Evolutionary conservation across 2,113 vertebrate species (phyloP).

Genomic region (Geococcyx californianus): DNA sequence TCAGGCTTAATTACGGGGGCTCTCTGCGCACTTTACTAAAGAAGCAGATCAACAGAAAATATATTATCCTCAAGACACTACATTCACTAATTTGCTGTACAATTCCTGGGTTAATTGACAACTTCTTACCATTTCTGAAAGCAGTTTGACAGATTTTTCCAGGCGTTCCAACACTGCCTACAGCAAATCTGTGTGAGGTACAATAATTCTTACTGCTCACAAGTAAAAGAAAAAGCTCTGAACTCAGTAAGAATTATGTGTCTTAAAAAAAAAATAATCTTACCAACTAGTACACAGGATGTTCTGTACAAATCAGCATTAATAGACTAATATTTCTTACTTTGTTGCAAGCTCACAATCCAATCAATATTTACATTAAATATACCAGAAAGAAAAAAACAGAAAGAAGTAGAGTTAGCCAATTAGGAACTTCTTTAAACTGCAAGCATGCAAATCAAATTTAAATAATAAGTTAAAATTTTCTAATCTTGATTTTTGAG

Average conservation of each 20-base stretch:
- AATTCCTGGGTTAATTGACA: slow-evolving; percentile 2
- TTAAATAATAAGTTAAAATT: neutral
- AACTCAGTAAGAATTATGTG: neutral
- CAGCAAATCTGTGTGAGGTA: neutral
- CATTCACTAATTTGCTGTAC: neutral
- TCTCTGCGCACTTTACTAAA: neutral
- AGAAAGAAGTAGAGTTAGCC: neutral
- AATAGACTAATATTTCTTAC: neutral
- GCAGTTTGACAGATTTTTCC: neutral
- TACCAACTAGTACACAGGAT: neutral
- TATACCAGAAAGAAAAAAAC: neutral
- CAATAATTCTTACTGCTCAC: neutral
- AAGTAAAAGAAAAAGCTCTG: neutral
- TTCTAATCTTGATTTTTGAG: neutral
- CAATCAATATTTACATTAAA: neutral
- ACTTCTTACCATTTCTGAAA: slow-evolving; percentile 10
- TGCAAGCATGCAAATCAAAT: neutral
- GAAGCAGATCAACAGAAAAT: neutral
- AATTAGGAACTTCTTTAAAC: neutral
- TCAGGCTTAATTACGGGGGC: neutral
- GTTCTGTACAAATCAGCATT: neutral
- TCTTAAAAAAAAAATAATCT: neutral
- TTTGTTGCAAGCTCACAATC: neutral
- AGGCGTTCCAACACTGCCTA: neutral
- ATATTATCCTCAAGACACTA: neutral